Evolutionary conservation across 2,888 invertebrate genomes (phyloP), one percentile per base, ranked within the genome.

Genomic region (Lycia hirtaria): DNA sequence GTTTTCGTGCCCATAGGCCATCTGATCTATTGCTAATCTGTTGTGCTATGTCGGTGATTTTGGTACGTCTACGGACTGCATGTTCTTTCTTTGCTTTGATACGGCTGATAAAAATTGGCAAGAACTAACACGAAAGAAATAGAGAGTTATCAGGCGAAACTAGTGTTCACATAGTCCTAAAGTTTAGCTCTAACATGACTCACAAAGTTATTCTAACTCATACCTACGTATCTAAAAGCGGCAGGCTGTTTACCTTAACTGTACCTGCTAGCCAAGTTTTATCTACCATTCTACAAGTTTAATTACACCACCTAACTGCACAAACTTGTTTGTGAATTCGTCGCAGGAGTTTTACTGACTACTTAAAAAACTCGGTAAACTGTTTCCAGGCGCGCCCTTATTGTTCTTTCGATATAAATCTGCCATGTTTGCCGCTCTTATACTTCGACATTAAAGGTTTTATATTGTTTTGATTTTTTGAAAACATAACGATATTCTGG

Each of bases 331-430:
- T 30, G 28, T 47, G 41, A 37, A 40, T 43, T 24, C 30, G 20
- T 48, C 47, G 40, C 52, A 22, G 35, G 6, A 30, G 41, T 20
- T 26, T 19, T 52, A 47, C 24, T 38, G 47, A 32, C 15, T 37
- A 57, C 43, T 56, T 48, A 37, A 52, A 48, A 37, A 52, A 47
- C 43, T 52, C 52, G 47, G 52, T 57, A 52, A 52, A 48, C 32
- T 12, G 40, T 22, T n/a, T 45, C 22, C 22, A 52, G 35, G 19
- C 30, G 30, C 20, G 24, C 32, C 40, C 33, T 56, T 38, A 30
- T 26, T 32, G 40, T 37, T n/a, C 26, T 48, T 24, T 4, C 14
- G 14, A 44, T 19, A 38, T 56, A 38, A 56, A 44, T 41, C 43
- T 49, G 30, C 15, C 14, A 6, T 33, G 30, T 47, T 45, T 47